Percentiles rank a stretch among this genome's conserved stretches.
Evolutionary conservation across 2,888 invertebrate genomes (phyloP).

Genomic region (Chalcosyrphus nemorum): DNA sequence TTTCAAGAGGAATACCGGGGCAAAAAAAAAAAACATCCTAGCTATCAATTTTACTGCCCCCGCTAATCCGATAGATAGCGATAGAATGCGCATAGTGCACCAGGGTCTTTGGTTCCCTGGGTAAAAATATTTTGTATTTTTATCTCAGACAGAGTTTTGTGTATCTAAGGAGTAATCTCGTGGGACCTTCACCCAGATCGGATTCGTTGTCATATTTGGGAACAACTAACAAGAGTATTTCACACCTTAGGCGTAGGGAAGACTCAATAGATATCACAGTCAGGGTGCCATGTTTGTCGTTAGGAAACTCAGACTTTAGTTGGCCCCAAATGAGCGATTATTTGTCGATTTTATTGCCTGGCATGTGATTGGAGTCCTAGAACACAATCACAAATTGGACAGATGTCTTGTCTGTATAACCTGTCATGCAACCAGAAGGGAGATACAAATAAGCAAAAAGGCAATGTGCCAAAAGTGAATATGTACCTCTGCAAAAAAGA

Average conservation of each 20-base stretch:
- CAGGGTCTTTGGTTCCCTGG: background rate
- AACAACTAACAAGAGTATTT: constrained; percentile 44
- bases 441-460: constrained; percentile 16
- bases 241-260: constrained; percentile 50
- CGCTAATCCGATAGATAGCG: constrained; percentile 69
- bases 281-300: constrained; percentile 21
- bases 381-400: constrained; percentile 48
- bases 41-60: constrained; percentile 68
- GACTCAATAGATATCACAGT: constrained; percentile 17
- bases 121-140: constrained; percentile 39
- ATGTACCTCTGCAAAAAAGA: background rate
- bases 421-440: constrained; percentile 28
- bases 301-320: background rate
- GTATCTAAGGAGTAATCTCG: constrained; percentile 44
- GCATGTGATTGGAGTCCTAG: too few species aligned
- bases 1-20: background rate
- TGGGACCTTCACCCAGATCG: constrained; percentile 71
- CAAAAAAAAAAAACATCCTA: too few species aligned
- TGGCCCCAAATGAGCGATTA: constrained; percentile 64
- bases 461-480: constrained; percentile 20
- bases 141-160: background rate
- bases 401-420: constrained; percentile 40
- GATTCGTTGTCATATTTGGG: constrained; percentile 59
- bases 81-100: constrained; percentile 29
- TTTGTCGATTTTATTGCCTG: constrained; percentile 57